Conservation (phyloP, 1,140 invertebrate genomes). For the Chironomus striatipennis region DNA sequence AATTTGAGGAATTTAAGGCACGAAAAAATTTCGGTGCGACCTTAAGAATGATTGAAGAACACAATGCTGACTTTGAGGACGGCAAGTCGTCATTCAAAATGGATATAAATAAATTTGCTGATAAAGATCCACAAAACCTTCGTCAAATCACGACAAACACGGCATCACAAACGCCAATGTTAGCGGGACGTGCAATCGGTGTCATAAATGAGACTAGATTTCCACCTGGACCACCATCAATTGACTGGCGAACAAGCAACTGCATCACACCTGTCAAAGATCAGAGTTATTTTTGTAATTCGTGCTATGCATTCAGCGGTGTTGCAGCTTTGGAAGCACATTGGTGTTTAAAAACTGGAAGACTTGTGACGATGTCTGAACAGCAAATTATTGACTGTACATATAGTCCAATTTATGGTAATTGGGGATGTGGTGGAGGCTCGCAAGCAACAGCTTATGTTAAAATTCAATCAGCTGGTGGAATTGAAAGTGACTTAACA, state of each 20-base stretch:
- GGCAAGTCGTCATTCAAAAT: not conserved
- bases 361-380: constrained; percentile 48
- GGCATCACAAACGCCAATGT: not conserved
- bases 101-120: not conserved
- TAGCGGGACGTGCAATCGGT: not conserved
- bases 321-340: not conserved
- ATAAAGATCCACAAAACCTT: not conserved
- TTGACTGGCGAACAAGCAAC: not conserved
- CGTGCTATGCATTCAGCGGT: not conserved
- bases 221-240: not conserved
- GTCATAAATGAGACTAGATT: not conserved
- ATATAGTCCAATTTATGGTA: constrained; percentile 69
- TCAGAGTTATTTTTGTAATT: not conserved
- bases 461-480: constrained; percentile 43
- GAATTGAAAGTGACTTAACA: constrained; percentile 46
- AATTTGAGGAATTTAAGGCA: not conserved
- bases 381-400: constrained; percentile 45
- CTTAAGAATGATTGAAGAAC: not conserved
- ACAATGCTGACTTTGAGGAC: no score
- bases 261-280: not conserved
- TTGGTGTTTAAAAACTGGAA: constrained; percentile 43
- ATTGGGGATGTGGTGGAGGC: constrained; percentile 59
- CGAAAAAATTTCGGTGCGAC: not conserved
- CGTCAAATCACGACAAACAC: not conserved
- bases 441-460: constrained; percentile 48